These are phyloP conservation scores for Spinus pinus DNA, from an alignment of 2,797 vertebrate species.

Conservation along the genomic window DNA sequence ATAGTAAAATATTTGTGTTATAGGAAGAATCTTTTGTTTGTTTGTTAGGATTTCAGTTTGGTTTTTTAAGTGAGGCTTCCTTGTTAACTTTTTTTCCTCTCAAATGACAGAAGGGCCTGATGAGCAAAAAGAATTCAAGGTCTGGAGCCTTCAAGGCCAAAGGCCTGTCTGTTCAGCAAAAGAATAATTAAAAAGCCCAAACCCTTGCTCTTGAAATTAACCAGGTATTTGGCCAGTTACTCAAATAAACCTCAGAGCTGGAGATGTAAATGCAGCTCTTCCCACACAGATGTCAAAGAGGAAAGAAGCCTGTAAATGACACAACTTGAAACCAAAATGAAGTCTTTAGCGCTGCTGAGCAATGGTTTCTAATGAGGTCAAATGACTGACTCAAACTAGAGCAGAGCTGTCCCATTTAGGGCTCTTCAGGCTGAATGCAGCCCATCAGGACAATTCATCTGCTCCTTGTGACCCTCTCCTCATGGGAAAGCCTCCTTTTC, in stretches of 20 bases:
- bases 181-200: rapidly evolving
- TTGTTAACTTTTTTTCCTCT: background rate
- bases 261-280: background rate
- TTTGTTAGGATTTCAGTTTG: background rate
- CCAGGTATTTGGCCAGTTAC: background rate
- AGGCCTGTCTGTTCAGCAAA: background rate
- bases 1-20: background rate
- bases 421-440: background rate
- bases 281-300: background rate
- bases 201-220: background rate
- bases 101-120: background rate
- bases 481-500: constrained; percentile 5
- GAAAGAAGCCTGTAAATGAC: background rate
- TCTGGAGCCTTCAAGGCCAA: background rate
- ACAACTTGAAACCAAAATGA: background rate
- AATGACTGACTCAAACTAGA: background rate
- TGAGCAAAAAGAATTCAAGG: background rate
- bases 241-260: background rate
- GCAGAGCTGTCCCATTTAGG: background rate
- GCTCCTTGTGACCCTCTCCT: background rate
- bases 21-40: background rate
- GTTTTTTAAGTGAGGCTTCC: background rate
- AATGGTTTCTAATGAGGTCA: background rate
- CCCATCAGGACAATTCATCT: background rate
- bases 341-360: background rate